Evolutionary conservation across 1,140 invertebrate genomes (phyloP).

Genomic region (Acromyrmex echinatior): DNA sequence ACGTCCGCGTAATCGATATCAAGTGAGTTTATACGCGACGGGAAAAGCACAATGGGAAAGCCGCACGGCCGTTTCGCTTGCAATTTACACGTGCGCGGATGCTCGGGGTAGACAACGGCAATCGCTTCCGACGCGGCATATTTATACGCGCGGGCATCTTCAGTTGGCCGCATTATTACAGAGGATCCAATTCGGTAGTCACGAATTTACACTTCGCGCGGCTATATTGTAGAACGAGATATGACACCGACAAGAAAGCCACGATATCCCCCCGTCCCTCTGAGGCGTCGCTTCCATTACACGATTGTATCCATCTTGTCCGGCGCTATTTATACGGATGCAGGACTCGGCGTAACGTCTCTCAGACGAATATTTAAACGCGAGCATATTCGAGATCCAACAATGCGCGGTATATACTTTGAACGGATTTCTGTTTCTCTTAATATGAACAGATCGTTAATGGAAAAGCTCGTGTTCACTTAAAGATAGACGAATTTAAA

Average conservation of each 20-base stretch:
- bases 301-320: slow-evolving; percentile 28
- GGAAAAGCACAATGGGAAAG: slow-evolving; percentile 49
- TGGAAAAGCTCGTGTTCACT: background rate
- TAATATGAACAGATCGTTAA: background rate
- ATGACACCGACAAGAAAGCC: slow-evolving; percentile 40
- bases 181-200: slow-evolving; percentile 16
- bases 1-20: slow-evolving; percentile 61
- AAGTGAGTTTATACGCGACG: slow-evolving; percentile 43
- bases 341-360: background rate
- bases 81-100: slow-evolving; percentile 58
- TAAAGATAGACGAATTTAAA: slow-evolving; percentile 7
- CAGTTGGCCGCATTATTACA: slow-evolving; percentile 42
- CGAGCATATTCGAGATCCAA: background rate
- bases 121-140: slow-evolving; percentile 15
- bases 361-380: background rate
- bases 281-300: slow-evolving; percentile 12
- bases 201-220: slow-evolving; percentile 37
- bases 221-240: slow-evolving; percentile 36
- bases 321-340: slow-evolving; percentile 50
- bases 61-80: slow-evolving; percentile 4
- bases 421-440: background rate
- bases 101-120: background rate
- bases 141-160: slow-evolving; percentile 37
- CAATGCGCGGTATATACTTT: background rate
- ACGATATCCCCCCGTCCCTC: slow-evolving; percentile 7